These are phyloP conservation scores for Entelurus aequoreus DNA, from an alignment of 2,113 vertebrate genomes.

Conservation along the genomic window DNA sequence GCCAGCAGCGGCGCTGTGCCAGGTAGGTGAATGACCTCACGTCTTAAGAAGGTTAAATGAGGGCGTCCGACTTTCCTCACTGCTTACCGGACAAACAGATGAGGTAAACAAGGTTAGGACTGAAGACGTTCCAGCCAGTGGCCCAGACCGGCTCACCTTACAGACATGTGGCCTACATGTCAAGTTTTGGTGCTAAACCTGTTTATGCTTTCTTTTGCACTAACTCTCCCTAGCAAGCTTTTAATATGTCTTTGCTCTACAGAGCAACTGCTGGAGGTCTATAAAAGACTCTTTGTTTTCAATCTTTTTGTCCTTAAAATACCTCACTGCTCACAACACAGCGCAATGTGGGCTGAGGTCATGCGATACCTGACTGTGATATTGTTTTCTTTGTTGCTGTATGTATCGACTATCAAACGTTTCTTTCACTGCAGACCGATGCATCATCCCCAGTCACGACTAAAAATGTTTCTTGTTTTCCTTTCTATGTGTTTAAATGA, in stretches of 20 bases:
- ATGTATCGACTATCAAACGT: constrained; percentile 26
- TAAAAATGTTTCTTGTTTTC: constrained; percentile 28
- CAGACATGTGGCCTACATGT: constrained; percentile 32
- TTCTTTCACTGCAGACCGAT: constrained; percentile 27
- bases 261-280: constrained; percentile 30
- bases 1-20: constrained; percentile 2
- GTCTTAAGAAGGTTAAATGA: constrained; percentile 32
- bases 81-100: neutral
- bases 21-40: constrained; percentile 31
- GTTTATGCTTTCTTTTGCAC: constrained; percentile 19
- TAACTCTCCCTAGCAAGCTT: constrained; percentile 7
- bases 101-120: constrained; percentile 33
- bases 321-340: constrained; percentile 31
- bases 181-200: constrained; percentile 13
- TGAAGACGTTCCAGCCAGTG: constrained; percentile 37
- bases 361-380: constrained; percentile 20
- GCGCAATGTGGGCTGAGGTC: constrained; percentile 37
- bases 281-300: constrained; percentile 51
- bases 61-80: constrained; percentile 11
- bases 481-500: constrained; percentile 16
- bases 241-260: constrained; percentile 27
- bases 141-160: constrained; percentile 21
- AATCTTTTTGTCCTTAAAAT: constrained; percentile 48
- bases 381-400: constrained; percentile 23
- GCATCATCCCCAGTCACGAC: constrained; percentile 30